phyloP scores from a whole-genome alignment of 2,113 vertebrate species.

The Syngnathus scovelli region DNA sequence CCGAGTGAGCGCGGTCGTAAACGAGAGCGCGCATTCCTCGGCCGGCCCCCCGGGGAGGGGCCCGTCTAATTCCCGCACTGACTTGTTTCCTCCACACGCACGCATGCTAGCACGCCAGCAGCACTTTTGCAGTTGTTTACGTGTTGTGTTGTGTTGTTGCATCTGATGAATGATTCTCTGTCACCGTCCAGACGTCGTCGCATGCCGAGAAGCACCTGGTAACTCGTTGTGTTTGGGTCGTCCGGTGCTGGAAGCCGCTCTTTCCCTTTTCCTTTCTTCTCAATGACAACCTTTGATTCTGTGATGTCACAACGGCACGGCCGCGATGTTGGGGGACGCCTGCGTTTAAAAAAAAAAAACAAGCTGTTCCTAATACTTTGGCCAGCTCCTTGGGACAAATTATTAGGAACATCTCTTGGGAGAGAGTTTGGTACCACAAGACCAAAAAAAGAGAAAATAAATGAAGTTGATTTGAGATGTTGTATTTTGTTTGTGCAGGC shows the following conservation, averaged over 20 bases:
- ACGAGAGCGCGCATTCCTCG: constrained; percentile 51
- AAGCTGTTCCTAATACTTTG: not conserved
- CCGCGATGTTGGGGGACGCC: not conserved
- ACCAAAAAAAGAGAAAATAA: too few relatives aligned
- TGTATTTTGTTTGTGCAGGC: too few relatives aligned
- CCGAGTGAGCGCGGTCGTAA: not conserved
- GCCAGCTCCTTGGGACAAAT: not conserved
- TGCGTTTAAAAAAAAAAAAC: too few relatives aligned
- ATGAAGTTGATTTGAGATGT: too few relatives aligned
- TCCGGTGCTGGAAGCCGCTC: not conserved
- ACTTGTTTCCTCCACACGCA: constrained; percentile 46
- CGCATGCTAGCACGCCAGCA: not conserved
- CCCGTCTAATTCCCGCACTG: constrained; percentile 52
- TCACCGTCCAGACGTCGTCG: constrained; percentile 29
- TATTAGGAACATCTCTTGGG: not conserved
- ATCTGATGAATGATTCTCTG: constrained; percentile 15
- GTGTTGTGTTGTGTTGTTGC: not conserved
- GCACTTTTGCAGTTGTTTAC: constrained; percentile 8
- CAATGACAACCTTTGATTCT: constrained; percentile 6
- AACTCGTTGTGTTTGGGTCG: constrained; percentile 18
- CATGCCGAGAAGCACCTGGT: constrained; percentile 58
- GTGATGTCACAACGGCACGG: constrained; percentile 13
- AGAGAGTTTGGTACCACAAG: too few relatives aligned
- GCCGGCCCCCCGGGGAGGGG: constrained; percentile 30
- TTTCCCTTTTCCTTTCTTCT: not conserved